Evolutionary conservation across 2,797 vertebrate genomes (phyloP).

Genomic region (Cirrhinus molitorella): DNA sequence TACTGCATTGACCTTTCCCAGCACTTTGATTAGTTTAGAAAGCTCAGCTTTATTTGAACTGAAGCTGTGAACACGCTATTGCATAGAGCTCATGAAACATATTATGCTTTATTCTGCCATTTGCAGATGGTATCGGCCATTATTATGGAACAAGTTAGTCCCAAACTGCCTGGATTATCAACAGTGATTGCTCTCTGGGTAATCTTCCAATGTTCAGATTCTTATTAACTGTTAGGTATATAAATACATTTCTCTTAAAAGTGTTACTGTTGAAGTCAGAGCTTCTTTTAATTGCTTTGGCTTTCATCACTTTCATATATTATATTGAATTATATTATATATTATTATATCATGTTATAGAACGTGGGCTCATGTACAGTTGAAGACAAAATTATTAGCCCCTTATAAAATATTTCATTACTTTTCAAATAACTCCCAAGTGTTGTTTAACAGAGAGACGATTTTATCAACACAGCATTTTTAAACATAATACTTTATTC

Average conservation of each 20-base stretch:
- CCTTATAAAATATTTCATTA: no score
- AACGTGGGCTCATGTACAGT: no score
- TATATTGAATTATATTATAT: neutral
- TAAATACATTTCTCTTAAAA: neutral
- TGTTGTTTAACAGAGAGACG: no score
- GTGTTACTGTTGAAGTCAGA: neutral
- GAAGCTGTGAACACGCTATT: constrained; percentile 33
- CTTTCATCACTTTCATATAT: neutral
- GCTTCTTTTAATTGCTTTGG: neutral
- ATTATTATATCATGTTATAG: no score
- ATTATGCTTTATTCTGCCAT: neutral
- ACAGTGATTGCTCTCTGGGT: neutral
- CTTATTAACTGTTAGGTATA: constrained; percentile 5
- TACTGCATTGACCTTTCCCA: constrained; percentile 55
- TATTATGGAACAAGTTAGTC: constrained; percentile 2
- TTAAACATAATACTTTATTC: no score
- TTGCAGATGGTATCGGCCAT: constrained; percentile 16
- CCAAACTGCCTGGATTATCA: constrained; percentile 1
- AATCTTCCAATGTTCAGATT: constrained; percentile 11
- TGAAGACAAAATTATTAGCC: no score
- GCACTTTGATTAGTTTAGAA: constrained; percentile 55
- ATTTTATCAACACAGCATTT: no score
- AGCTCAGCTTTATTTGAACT: constrained; percentile 34
- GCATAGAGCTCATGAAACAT: constrained; percentile 16
- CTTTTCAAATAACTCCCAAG: no score